Conservation (phyloP, 2,797 vertebrate genomes). For the Hoplostethus atlanticus region DNA sequence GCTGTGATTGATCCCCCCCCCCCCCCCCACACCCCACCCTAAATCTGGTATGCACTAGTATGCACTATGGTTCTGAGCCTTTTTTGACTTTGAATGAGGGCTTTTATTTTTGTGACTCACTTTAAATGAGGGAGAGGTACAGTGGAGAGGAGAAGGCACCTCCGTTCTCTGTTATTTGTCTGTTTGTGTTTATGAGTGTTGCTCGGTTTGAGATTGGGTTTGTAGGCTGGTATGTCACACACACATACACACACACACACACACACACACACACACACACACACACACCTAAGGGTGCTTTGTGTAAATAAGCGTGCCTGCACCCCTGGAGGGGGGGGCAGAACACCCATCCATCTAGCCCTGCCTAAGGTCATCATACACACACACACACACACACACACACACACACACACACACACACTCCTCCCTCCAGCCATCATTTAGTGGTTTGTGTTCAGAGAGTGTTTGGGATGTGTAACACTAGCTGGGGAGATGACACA, state of each 20-base stretch:
- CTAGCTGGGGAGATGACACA: slow-evolving; percentile 67
- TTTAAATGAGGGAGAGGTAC: not conserved
- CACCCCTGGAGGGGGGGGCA: slow-evolving; percentile 77
- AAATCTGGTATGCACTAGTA: too few species aligned
- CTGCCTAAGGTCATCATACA: slow-evolving; percentile 80
- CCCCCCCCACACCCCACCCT: too few species aligned
- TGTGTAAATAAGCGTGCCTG: slow-evolving; percentile 87
- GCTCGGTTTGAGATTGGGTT: slow-evolving; percentile 41
- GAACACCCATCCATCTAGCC: slow-evolving; percentile 83
- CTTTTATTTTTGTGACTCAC: not conserved
- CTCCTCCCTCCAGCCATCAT: slow-evolving; percentile 81
- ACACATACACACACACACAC: slow-evolving; percentile 51
- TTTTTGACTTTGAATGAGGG: not conserved
- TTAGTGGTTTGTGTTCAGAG: slow-evolving; percentile 85
- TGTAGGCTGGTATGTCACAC: slow-evolving; percentile 27
- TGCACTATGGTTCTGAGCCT: too few species aligned
- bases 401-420: slow-evolving; percentile 31
- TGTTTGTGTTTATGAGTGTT: slow-evolving; percentile 28
- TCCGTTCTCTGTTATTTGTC: not conserved
- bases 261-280: slow-evolving; percentile 68
- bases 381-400: slow-evolving; percentile 20
- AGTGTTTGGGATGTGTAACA: slow-evolving; percentile 86
- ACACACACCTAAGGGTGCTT: slow-evolving; percentile 84
- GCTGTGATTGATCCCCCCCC: too few species aligned
- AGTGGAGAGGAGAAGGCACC: not conserved